Percentiles rank a stretch among this genome's conserved stretches.
Conservation (phyloP, 1,140 invertebrate genomes). For the Acromyrmex charruanus region DNA sequence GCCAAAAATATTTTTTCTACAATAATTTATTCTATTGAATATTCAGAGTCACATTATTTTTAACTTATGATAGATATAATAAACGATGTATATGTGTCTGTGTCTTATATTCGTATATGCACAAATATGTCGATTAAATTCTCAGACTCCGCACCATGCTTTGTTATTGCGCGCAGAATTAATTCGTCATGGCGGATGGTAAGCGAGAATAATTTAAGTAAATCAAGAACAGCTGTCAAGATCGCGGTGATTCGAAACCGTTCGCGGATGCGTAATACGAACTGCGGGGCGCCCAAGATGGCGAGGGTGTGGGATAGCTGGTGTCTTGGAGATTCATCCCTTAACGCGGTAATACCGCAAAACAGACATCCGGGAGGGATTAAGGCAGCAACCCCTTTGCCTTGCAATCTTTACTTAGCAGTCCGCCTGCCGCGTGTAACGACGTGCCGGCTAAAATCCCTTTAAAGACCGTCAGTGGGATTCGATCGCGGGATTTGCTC, state of each 20-base stretch:
- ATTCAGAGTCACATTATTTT: conserved; percentile 6
- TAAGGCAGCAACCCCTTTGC: conserved; percentile 80
- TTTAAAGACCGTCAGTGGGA: conserved; percentile 75
- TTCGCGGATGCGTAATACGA: conserved; percentile 64
- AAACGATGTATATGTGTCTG: not conserved
- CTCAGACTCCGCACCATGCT: not conserved
- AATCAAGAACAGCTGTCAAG: conserved; percentile 55
- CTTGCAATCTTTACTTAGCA: conserved; percentile 75
- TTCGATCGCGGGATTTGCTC: conserved; percentile 76
- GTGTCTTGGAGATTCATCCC: conserved; percentile 78
- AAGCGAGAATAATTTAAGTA: conserved; percentile 64
- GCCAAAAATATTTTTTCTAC: not conserved
- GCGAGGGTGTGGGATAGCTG: conserved; percentile 43
- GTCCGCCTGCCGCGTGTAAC: conserved; percentile 65
- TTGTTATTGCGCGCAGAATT: conserved; percentile 53
- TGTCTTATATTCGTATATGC: too few species aligned
- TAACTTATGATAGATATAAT: not conserved
- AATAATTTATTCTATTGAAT: not conserved
- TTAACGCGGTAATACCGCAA: conserved; percentile 82
- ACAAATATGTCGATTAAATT: conserved; percentile 44
- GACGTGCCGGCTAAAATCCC: conserved; percentile 77
- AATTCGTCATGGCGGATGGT: conserved; percentile 42
- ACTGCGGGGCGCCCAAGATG: not conserved
- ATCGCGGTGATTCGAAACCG: conserved; percentile 68
- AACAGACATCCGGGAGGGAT: conserved; percentile 80